Evolutionary conservation across 1,140 invertebrate species (phyloP).

Genomic region (Brachionus calyciflorus): DNA sequence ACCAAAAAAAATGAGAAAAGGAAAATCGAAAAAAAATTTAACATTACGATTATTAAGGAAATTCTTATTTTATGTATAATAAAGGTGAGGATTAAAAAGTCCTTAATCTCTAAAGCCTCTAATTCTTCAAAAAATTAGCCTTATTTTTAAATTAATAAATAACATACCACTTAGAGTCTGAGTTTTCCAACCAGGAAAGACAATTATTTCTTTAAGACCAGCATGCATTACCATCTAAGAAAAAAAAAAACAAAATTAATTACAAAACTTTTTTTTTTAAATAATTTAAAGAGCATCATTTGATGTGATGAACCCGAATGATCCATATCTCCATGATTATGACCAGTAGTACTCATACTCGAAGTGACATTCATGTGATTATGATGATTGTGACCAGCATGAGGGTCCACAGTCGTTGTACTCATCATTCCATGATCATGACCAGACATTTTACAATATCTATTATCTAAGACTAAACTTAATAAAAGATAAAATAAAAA

Average conservation of each 20-base stretch:
- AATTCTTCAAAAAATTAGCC: no score
- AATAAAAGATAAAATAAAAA: not conserved
- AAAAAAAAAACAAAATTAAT: not conserved
- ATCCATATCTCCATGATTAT: not conserved
- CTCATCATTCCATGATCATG: not conserved
- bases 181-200: conserved; percentile 41
- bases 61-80: no score
- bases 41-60: no score
- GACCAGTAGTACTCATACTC: not conserved
- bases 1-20: no score
- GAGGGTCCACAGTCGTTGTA: not conserved
- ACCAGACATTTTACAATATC: not conserved
- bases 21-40: no score
- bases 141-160: not conserved
- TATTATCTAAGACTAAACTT: not conserved
- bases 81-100: no score
- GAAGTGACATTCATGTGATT: not conserved
- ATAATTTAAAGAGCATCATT: conserved; percentile 4
- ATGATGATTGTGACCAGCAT: not conserved
- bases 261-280: not conserved
- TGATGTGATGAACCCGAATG: conserved; percentile 4
- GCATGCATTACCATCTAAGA: conserved; percentile 42
- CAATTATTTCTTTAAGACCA: conserved; percentile 40
- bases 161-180: conserved; percentile 20
- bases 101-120: no score